Conservation (phyloP, 2,113 vertebrate genomes). For the Erpornis zantholeuca region DNA sequence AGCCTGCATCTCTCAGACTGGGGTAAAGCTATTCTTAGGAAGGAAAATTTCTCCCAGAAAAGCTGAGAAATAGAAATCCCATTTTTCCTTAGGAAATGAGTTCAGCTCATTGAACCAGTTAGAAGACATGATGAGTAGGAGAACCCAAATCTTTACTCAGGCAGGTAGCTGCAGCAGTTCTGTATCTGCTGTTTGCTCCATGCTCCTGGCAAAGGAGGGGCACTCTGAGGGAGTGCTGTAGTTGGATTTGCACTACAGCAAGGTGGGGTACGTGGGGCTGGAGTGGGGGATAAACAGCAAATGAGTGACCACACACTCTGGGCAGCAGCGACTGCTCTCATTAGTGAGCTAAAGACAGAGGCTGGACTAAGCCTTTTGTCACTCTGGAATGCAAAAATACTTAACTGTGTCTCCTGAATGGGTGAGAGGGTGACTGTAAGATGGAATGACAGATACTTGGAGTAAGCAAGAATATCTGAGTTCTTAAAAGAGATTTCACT, state of each 20-base stretch:
- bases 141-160: not conserved
- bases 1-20: not conserved
- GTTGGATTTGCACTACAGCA: not conserved
- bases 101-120: not conserved
- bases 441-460: not conserved
- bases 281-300: not conserved
- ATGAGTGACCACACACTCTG: not conserved
- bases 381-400: not conserved
- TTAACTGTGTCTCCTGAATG: not conserved
- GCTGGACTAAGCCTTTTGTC: not conserved
- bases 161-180: not conserved
- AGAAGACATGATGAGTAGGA: not conserved
- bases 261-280: not conserved
- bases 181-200: not conserved
- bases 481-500: not conserved
- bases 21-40: not conserved
- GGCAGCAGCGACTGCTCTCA: rapidly evolving
- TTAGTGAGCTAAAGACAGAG: not conserved
- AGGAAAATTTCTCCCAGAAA: not conserved
- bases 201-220: not conserved
- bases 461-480: not conserved
- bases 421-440: not conserved
- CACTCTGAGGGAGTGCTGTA: not conserved
- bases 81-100: not conserved
- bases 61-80: not conserved